These are phyloP conservation scores for Drosophila athabasca DNA, from an alignment of 1,140 invertebrate species.

Conservation along the genomic window DNA sequence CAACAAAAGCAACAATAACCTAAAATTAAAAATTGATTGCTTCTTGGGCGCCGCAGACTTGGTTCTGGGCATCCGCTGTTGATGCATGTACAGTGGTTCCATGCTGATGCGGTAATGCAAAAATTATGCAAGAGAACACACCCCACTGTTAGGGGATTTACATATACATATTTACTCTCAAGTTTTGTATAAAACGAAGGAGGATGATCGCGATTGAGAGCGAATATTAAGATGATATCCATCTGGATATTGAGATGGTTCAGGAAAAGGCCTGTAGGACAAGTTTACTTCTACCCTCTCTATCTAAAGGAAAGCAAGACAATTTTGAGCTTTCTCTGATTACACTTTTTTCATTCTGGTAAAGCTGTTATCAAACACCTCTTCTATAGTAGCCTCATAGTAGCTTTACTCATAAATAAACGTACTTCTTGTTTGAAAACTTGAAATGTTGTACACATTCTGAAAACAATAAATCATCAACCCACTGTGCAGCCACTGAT, in stretches of 20 bases:
- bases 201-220: no score
- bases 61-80: constrained; percentile 44
- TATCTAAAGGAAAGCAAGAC: no score
- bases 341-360: constrained; percentile 10
- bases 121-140: no score
- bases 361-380: background rate
- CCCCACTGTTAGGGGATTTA: no score
- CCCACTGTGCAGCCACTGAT: constrained; percentile 14
- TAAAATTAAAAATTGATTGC: constrained; percentile 77
- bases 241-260: no score
- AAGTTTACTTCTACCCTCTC: no score
- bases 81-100: constrained; percentile 38
- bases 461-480: background rate
- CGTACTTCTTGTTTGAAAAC: constrained; percentile 14
- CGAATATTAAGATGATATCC: no score
- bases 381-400: background rate
- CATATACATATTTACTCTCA: no score
- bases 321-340: no score
- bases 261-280: no score
- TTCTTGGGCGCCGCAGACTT: constrained; percentile 52
- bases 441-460: background rate
- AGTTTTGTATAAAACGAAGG: no score
- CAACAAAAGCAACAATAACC: constrained; percentile 55
- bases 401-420: background rate
- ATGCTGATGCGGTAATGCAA: constrained; percentile 29